Base-by-base conservation (phyloP, 2,888 invertebrate species). In the Drosophila mulleri region DNA sequence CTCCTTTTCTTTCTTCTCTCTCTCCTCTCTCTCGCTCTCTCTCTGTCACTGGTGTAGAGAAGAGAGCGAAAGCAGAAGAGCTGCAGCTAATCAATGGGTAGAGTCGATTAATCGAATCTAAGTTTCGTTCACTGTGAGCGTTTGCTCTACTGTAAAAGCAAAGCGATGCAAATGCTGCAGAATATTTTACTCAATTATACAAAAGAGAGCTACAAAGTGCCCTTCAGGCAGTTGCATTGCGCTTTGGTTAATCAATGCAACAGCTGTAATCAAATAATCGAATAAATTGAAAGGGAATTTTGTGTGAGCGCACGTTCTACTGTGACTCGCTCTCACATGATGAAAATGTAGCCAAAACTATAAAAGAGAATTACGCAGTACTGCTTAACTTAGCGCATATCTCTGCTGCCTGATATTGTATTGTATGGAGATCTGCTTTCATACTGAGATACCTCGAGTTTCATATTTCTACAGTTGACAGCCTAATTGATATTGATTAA, bases 171-270 rank as follows among this genome's bases (percentile, higher is more conserved):
- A 29, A 29, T 29, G 8, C 2, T 1, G 2, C 29, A 29, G 26
- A 26, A 26, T 5, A 26, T 26, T 26, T 6, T 26, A 5, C 6
- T 26, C 5, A 26, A 26, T 26, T 7, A 26, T 6, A 7, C 6
- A 26, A 26, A 26, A 26, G 6, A 26, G 26, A 6, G 7, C 26
- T 29, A 29, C 8, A 29, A 29, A 29, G 8, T 8, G 29, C 29
- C 8, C 29, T 1, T 29, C 29, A 26, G 6, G 26, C 7, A 6
- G 7, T 6, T 26, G 6, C 29, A 29, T 37, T 44, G 44, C 32
- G 7, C 9, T 39, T 23, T 14, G 45, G 45, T 14, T 37, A 20
- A 29, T 53, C 45, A 23, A 41, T 47, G 45, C 67, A 67, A 47
- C 52, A 58, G 35, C 11, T 47, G n/a, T 1, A 23, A 20, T 16